These are phyloP conservation scores for Tricholaema leucomelas DNA, from an alignment of 2,113 vertebrate genomes.

Conservation along the genomic window DNA sequence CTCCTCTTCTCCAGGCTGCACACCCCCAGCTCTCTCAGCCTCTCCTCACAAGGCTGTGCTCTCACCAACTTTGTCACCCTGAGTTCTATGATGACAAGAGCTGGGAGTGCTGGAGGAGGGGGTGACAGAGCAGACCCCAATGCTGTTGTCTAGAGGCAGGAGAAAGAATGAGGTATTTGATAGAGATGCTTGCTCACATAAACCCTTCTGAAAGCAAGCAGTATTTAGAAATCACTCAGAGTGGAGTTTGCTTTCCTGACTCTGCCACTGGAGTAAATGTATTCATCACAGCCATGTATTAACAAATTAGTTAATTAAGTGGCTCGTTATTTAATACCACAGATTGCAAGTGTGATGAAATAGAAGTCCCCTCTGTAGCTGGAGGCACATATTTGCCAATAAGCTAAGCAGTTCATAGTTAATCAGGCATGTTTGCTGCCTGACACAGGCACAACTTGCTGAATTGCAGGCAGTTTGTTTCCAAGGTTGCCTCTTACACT, in stretches of 20 bases:
- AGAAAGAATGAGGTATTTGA: background rate
- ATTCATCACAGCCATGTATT: conserved; percentile 31
- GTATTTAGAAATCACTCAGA: background rate
- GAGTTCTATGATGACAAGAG: background rate
- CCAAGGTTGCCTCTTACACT: conserved; percentile 37
- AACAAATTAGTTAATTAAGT: conserved; percentile 64
- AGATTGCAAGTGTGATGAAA: conserved; percentile 58
- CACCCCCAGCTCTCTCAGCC: too few relatives aligned
- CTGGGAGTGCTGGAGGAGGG: background rate
- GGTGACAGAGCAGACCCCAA: background rate
- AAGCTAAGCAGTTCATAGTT: conserved; percentile 28
- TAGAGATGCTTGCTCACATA: background rate
- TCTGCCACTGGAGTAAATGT: conserved; percentile 22
- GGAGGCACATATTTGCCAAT: conserved; percentile 41
- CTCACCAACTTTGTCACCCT: too few relatives aligned
- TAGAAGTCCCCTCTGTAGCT: conserved; percentile 41
- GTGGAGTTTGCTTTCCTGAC: background rate
- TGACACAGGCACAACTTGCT: conserved; percentile 47
- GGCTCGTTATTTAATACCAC: conserved; percentile 60
- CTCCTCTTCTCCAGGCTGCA: too few relatives aligned
- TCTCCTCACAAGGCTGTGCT: too few relatives aligned
- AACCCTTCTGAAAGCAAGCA: background rate
- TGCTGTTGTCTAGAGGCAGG: background rate
- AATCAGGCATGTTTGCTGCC: conserved; percentile 15
- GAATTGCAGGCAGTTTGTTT: conserved; percentile 20